Evolutionary conservation across 2,797 vertebrate species (phyloP), one percentile per base, ranked within the genome.

Genomic region (Balearica regulorum): DNA sequence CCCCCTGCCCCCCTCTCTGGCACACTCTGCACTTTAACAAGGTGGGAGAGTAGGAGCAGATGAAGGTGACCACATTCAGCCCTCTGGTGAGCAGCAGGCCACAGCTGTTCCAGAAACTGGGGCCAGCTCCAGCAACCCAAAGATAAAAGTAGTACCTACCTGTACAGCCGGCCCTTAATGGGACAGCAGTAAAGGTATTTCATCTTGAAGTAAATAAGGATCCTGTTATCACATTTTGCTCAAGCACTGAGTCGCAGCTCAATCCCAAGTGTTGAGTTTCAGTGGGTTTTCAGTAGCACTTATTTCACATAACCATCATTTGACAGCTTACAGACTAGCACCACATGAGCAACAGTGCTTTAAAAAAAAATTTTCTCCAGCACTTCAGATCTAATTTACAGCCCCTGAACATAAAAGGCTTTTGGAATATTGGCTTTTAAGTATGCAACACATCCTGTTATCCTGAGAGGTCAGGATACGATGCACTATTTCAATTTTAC

Each of bases 111-210:
- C 10, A 48, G 58, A 12, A 68, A 51, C 21, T 7, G 13, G n/a
- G 48, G 41, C 20, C 28, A 46, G 39, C 24, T 54, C 35, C 29
- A 48, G 57, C 20, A 25, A 57, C 31, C 9, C 7, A 29, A 31
- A 41, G 25, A 24, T 35, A 55, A 64, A 48, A 35, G n/a, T 35
- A n/a, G 7, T 19, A 21, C 17, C 18, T 3, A 39, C 29, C 49
- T 35, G 43, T 35, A 17, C 1, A 0, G 18, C 12, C n/a, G 69
- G 43, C 25, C 25, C 57, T 24, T n/a, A 48, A 19, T 3, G 2
- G 37, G 58, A 64, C 19, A 54, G 33, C 33, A 68, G 28, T 26
- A 19, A 39, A 49, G 19, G 13, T 21, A 37, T 44, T 77, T 44
- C 33, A 68, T 44, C 20, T 31, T 51, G 9, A 72, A 54, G n/a